These are phyloP conservation scores for Theretra japonica DNA, from an alignment of 2,888 invertebrate species.

Conservation along the genomic window DNA sequence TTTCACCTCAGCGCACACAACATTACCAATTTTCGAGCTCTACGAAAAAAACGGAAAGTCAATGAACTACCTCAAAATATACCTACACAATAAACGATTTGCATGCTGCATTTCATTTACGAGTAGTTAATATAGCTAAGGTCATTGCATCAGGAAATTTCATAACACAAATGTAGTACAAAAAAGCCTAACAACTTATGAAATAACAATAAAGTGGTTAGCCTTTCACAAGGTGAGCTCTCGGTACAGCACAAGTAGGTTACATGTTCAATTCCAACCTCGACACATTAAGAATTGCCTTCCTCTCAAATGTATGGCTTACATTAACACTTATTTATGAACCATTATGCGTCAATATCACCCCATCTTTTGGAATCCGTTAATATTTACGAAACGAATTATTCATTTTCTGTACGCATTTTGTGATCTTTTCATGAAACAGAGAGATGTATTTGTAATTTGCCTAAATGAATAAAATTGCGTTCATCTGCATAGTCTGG, in stretches of 20 bases:
- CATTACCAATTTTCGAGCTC: background rate
- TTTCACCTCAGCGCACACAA: background rate
- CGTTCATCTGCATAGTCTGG: background rate
- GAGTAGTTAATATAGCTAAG: background rate
- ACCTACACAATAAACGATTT: background rate
- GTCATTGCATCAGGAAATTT: background rate
- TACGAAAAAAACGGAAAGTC: background rate
- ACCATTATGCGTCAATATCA: background rate
- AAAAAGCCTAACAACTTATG: background rate
- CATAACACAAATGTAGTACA: background rate
- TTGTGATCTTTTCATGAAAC: too few species aligned
- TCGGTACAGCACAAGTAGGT: background rate
- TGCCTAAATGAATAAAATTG: too few species aligned
- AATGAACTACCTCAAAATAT: background rate
- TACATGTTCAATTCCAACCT: constrained; percentile 10
- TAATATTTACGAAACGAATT: too few species aligned
- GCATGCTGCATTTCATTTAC: background rate
- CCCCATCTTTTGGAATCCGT: too few species aligned
- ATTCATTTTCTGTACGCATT: too few species aligned
- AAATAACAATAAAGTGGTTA: constrained; percentile 12
- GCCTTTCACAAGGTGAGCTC: constrained; percentile 20
- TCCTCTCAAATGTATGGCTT: background rate
- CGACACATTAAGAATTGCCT: background rate
- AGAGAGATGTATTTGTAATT: too few species aligned
- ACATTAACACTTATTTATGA: background rate